These are phyloP conservation scores for Gadopsis bispinosus DNA, from an alignment of 2,797 vertebrate species.

Conservation along the genomic window DNA sequence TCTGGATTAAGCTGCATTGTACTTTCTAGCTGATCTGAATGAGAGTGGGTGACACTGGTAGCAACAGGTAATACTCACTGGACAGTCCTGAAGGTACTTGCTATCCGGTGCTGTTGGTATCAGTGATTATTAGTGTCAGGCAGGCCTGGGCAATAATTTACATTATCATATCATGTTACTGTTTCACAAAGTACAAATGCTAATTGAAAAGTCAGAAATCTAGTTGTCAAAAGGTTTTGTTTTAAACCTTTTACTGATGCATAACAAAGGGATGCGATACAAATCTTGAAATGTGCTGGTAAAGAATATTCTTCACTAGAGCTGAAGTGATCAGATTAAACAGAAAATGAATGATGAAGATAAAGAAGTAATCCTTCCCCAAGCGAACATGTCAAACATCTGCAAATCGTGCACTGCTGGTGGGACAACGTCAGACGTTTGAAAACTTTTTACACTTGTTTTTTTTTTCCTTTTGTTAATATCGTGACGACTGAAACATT, in stretches of 20 bases:
- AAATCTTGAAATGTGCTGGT: neutral
- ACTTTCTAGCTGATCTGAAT: conserved; percentile 27
- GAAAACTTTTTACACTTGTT: neutral
- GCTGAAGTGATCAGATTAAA: neutral
- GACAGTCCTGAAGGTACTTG: neutral
- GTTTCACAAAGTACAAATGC: too few relatives aligned
- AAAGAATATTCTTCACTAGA: neutral
- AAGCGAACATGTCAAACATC: neutral
- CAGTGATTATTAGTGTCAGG: neutral
- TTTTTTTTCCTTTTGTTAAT: neutral
- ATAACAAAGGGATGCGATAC: neutral
- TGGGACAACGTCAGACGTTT: neutral
- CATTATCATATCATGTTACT: neutral
- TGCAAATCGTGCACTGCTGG: neutral
- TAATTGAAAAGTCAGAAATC: neutral
- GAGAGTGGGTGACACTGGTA: conserved; percentile 4
- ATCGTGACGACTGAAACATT: neutral
- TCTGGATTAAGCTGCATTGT: conserved; percentile 35
- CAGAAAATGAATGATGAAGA: neutral
- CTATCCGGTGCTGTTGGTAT: neutral
- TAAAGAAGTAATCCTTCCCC: neutral
- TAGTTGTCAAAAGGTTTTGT: neutral
- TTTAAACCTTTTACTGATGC: neutral
- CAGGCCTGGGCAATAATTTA: neutral
- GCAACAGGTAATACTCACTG: conserved; percentile 25